These are phyloP conservation scores for Apocrypta bakeri DNA, from an alignment of 1,140 invertebrate species.

Conservation along the genomic window DNA sequence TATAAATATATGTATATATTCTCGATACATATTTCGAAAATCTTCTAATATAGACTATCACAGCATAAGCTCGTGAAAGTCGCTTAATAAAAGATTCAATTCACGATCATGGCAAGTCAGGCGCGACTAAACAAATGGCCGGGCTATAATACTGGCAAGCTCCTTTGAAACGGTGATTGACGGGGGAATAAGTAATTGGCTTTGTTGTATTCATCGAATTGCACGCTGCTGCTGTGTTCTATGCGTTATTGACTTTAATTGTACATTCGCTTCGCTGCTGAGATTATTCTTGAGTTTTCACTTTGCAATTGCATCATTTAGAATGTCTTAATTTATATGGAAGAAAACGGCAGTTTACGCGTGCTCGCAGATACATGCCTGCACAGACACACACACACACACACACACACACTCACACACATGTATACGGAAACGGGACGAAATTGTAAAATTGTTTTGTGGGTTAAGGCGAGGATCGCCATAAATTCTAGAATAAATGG, in stretches of 20 bases:
- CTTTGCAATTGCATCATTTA: neutral
- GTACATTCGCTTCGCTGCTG: neutral
- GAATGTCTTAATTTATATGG: conserved; percentile 17
- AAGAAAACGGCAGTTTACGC: neutral
- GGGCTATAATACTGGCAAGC: neutral
- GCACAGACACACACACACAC: neutral
- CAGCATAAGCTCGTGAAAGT: no score
- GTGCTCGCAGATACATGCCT: no score
- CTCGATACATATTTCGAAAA: no score
- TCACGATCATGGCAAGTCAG: no score
- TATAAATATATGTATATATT: no score
- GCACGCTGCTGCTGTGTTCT: neutral
- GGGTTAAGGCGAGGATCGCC: conserved; percentile 7
- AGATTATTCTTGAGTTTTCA: neutral
- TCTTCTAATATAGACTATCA: no score
- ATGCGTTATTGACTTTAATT: neutral
- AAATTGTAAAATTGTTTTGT: conserved; percentile 26
- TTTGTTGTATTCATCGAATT: neutral
- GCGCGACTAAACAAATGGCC: neutral
- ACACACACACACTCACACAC: neutral
- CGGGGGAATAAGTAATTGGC: neutral
- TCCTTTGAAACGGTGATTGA: neutral
- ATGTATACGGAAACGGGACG: neutral
- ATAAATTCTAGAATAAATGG: conserved; percentile 17
- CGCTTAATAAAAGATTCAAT: no score